Evolutionary conservation across 2,113 vertebrate species (phyloP).

Genomic region (Pygoscelis antarcticus): DNA sequence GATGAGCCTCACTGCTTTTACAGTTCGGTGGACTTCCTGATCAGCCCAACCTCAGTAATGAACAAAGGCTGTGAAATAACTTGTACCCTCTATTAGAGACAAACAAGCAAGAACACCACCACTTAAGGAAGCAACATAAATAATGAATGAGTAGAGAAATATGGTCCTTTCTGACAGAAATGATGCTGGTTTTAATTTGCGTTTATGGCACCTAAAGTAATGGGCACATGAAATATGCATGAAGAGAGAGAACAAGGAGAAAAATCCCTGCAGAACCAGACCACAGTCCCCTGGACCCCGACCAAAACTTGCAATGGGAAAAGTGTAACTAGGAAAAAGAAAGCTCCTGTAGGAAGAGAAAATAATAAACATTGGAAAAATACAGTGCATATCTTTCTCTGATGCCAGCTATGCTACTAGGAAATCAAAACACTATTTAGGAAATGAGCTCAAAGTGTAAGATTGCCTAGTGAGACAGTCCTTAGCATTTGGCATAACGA

Average conservation of each 20-base stretch:
- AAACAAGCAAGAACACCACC: constrained; percentile 50
- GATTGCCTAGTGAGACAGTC: not conserved
- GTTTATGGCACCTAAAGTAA: constrained; percentile 70
- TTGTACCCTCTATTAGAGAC: constrained; percentile 18
- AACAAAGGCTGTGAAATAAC: constrained; percentile 35
- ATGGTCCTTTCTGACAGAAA: constrained; percentile 52
- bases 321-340: not conserved
- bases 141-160: constrained; percentile 59
- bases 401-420: not conserved
- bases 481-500: not conserved
- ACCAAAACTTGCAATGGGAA: constrained; percentile 13
- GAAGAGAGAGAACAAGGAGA: not conserved
- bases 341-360: not conserved
- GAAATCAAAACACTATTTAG: constrained; percentile 1
- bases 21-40: not conserved
- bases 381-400: not conserved
- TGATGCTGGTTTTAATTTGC: constrained; percentile 67
- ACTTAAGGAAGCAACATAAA: constrained; percentile 61
- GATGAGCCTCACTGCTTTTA: not conserved
- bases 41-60: not conserved
- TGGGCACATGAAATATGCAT: constrained; percentile 61
- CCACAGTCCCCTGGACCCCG: not conserved
- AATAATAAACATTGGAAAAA: constrained; percentile 5
- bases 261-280: not conserved
- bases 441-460: not conserved